Evolutionary conservation across 2,797 vertebrate genomes (phyloP), one percentile per base, ranked within the genome.

Genomic region (Apodemus agrarius): DNA sequence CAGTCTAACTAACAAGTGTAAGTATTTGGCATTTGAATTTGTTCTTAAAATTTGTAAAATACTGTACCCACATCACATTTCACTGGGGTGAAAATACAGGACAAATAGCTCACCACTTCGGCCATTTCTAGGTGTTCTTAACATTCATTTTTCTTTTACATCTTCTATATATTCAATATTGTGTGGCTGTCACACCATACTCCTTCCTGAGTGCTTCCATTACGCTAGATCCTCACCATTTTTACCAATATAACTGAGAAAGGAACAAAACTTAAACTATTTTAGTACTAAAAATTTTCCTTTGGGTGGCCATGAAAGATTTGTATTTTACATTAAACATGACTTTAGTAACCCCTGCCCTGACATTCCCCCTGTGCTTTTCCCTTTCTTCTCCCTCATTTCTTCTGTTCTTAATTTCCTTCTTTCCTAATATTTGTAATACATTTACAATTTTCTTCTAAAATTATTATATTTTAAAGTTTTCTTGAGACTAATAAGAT

Each of bases 351-450:
- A 85, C 86, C 6, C 21, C 1, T 29, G 3, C 26, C 34, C 34
- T 8, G 31, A 19, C 17, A 8, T 43, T 40, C 3, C 4, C 6
- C 29, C 54, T 9, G 14, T 34, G 8, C 3, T 37, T 61, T 6
- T 12, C 31, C 7, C 3, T 79, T 49, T 9, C 21, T 76, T 19
- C 7, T 16, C n/a, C 3, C 52, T 19, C 1, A 22, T 19, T 75
- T 61, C 2, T 1, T n/a, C 9, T 19, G 46, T n/a, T 37, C 7
- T 10, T 13, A 26, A 2, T 0, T n/a, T 63, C 1, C 11, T 59
- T n/a, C 24, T 4, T n/a, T n/a, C 6, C 2, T 63, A 76, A 69
- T 85, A 93, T 46, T 93, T 80, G 37, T 22, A 13, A 19, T 43
- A 1, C 1, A 84, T 37, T 46, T 95, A 59, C 57, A 91, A 63